Base-by-base conservation (phyloP, 2,113 vertebrate genomes). In the Chunga burmeisteri region DNA sequence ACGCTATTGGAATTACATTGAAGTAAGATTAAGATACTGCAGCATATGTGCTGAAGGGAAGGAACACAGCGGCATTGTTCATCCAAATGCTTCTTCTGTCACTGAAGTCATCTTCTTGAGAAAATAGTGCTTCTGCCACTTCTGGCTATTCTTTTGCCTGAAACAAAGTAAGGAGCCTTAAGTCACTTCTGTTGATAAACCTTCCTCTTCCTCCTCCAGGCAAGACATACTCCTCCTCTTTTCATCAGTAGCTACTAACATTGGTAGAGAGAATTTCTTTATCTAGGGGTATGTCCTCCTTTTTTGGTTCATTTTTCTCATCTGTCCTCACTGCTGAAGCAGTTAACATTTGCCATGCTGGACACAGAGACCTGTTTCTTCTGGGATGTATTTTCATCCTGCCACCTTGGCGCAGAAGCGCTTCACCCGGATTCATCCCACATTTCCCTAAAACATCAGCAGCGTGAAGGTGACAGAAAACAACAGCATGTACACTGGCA, bases 391-490 rank as follows among this genome's bases (percentile, higher is more conserved):
- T 75, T 95, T 94, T 84, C 72, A 72, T 82, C 66, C 81, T 85
- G 25, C 22, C 42, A n/a, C 49, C 34, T 68, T 59, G 36, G 29
- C 0, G 0, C 27, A 74, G 46, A 49, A 73, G 27, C 1, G 0
- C 3, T 66, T 68, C 42, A 12, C 36, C 21, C 49, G 58, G 42
- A 52, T 70, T 49, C 25, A n/a, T 17, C 70, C 38, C 30, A 36
- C 6, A 2, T 15, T 50, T 67, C 34, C 32, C n/a, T 67, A 61
- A 81, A 84, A 34, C 10, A 7, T 32, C 70, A 46, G 13, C 25
- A 74, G 0, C 49, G 38, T 0, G 0, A 92, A 81, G 52, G 77
- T 49, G 81, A 66, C 36, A 72, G 59, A 81, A 94, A 88, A 59
- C 47, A 85, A 30, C 78, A 95, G 30, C 92, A 59, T 56, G 66